Conservation (phyloP, 2,797 vertebrate species). For the Gallirallus australis region DNA sequence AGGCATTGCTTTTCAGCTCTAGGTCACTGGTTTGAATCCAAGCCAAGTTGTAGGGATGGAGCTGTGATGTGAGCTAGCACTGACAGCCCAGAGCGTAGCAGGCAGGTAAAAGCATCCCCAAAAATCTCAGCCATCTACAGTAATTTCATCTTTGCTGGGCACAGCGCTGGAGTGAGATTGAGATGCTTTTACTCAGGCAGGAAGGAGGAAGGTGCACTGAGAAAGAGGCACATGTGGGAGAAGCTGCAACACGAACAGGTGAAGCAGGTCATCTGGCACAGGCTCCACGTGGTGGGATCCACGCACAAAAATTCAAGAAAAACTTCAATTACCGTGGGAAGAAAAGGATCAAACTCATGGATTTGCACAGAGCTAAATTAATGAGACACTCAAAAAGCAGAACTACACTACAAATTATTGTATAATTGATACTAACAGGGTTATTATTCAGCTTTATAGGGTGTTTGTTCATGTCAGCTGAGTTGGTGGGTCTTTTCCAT, state of each 20-base stretch:
- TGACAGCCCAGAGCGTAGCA: not conserved
- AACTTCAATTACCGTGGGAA: not conserved
- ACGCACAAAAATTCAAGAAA: not conserved
- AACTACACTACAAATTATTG: not conserved
- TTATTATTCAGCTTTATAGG: not conserved
- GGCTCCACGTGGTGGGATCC: not conserved
- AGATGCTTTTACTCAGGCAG: not conserved
- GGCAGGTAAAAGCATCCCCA: not conserved
- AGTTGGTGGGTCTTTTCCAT: not conserved
- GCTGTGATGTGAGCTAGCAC: not conserved
- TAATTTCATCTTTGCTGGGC: not conserved
- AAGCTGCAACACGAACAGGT: not conserved
- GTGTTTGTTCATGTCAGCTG: not conserved
- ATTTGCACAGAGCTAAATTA: not conserved
- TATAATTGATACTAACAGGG: not conserved
- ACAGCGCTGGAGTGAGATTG: not conserved
- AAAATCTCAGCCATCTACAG: not conserved
- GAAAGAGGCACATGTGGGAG: not conserved
- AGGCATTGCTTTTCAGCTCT: not conserved
- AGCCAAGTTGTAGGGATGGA: not conserved
- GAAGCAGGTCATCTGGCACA: not conserved
- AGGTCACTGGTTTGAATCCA: not conserved
- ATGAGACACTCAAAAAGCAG: not conserved
- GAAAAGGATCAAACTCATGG: not conserved
- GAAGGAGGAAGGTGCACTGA: not conserved